A percentile compares a stretch with the other conserved stretches of the same genome.
phyloP scores from a whole-genome alignment of 2,113 vertebrate genomes.

The Oncorhynchus gorbuscha region DNA sequence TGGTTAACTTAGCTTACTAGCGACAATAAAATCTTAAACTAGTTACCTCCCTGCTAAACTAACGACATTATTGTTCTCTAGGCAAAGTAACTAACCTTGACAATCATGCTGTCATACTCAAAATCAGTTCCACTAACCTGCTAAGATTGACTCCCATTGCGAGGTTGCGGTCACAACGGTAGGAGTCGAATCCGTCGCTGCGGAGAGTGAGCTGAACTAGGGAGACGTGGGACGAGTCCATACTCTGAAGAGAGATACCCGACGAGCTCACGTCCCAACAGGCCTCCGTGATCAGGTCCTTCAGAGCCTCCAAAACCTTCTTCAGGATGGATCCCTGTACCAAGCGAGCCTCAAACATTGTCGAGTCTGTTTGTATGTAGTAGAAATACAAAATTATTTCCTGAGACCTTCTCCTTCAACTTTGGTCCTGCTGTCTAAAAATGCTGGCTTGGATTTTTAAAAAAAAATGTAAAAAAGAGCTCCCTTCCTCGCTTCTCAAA shows the following conservation, averaged over 20 bases:
- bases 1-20: too few relatives aligned
- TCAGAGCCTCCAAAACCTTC: constrained; percentile 94
- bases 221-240: constrained; percentile 98
- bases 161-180: constrained; percentile 95
- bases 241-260: constrained; percentile 95
- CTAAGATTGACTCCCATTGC: constrained; percentile 96
- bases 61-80: too few relatives aligned
- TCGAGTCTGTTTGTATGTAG: constrained; percentile 10
- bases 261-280: constrained; percentile 97
- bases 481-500: constrained; percentile 23
- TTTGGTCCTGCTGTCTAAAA: background rate
- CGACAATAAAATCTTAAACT: too few relatives aligned
- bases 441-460: background rate
- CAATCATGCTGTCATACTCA: too few relatives aligned
- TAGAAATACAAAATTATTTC: background rate
- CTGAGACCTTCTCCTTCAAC: background rate
- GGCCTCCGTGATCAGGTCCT: constrained; percentile 96
- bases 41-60: too few relatives aligned
- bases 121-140: constrained; percentile 74
- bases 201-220: constrained; percentile 96
- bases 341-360: constrained; percentile 95
- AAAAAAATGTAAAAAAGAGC: background rate
- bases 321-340: constrained; percentile 96
- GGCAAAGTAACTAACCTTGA: too few relatives aligned
- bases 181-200: constrained; percentile 95